Base-by-base conservation (phyloP, 2,797 vertebrate genomes). In the Petrocephalus sullivani region DNA sequence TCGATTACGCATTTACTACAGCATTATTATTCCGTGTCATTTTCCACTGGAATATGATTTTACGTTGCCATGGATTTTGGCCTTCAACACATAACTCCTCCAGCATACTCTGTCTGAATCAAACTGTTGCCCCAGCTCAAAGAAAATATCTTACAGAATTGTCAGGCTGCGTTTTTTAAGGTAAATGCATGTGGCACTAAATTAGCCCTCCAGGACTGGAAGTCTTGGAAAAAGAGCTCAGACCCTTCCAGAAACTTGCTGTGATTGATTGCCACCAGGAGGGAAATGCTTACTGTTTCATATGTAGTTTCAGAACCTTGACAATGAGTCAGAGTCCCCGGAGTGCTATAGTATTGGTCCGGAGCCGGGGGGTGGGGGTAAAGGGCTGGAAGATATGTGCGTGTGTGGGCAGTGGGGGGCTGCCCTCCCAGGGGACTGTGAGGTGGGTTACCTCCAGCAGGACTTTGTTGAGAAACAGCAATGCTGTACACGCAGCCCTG, bases 271-370 rank as follows among this genome's bases (percentile, higher is more conserved):
- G 89, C 23, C 81, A 87, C 28, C 41, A 37, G 64, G 86, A 85
- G 87, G 90, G 90, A 84, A 88, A 89, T 89, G 67, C 89, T 89
- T n/a, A 9, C 58, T 37, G 87, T 75, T 89, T 85, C 89, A 84
- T 87, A 78, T 93, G 90, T 93, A 93, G 91, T 93, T 92, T 85
- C 78, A 92, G 93, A 92, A 92, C 92, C 87, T 91, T 85, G 92
- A 90, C 92, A 87, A 87, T 91, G 91, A 93, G 87, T 93, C 91
- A 90, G 89, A 90, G 81, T 61, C 75, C 87, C 75, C 78, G 1
- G 51, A 21, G 37, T 37, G 4, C 46, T 28, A 49, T 49, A 28
- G n/a, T 87, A 19, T 23, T 85, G 19, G 71, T 57, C 19, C 7
- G 60, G 78, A 87, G 89, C 86, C 88, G 85, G 83, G 71, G 2